Base-by-base conservation (phyloP, 2,797 vertebrate species). In the Craterocephalus amniculus region DNA sequence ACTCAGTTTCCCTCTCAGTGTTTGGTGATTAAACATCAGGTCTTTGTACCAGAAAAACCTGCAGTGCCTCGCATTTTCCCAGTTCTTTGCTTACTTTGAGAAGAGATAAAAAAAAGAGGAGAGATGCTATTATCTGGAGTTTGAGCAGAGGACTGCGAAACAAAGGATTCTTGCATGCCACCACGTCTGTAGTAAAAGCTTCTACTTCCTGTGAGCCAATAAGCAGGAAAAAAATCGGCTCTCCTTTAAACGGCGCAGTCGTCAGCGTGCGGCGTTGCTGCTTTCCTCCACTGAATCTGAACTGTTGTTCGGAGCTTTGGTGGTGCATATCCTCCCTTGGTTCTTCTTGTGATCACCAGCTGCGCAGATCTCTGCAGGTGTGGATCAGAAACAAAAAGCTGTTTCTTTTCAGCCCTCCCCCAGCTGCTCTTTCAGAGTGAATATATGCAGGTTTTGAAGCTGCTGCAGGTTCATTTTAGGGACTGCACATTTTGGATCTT, bases 21-120 rank as follows among this genome's bases (percentile, higher is more conserved):
- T 36, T 49, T 4, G 24, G 63, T 55, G 48, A 58, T 26, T 63
- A 60, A 84, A 86, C 49, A 67, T 56, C 78, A 86, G 83, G 79
- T 78, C 85, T 84, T 87, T 83, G 92, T 94, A 94, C 90, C 89
- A 94, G 95, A 96, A 95, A 96, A 97, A 95, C 95, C 94, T 96
- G 95, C 92, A 92, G 89, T 85, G 75, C 76, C 81, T 72, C 67
- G 31, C 52, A 14, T 68, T 74, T 70, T 36, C 27, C 68, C 31
- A 9, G 8, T 9, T 51, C 13, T 59, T 51, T 45, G 43, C 78
- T 79, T 72, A 82, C 83, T 89, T 84, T 32, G 60, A 81, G 70
- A 89, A 77, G 86, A 93, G 88, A 88, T 63, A 72, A 73, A 76
- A 72, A 86, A 74, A 73, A 87, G 70, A 80, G 87, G 85, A 91